Conservation (phyloP, 2,888 invertebrate genomes). For the Aphidoletes aphidimyza region DNA sequence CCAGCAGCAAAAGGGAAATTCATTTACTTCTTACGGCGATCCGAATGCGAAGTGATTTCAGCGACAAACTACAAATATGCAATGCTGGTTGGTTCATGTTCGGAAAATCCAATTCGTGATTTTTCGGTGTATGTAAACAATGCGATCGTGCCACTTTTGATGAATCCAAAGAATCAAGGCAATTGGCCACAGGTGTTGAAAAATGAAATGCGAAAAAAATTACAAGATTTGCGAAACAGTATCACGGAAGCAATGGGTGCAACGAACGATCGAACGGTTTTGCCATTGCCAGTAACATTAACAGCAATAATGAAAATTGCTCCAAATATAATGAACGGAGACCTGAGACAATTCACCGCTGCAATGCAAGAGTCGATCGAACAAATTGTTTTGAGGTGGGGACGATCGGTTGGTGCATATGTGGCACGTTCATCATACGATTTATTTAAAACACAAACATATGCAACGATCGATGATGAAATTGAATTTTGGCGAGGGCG, state of each 20-base stretch:
- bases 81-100: constrained; percentile 68
- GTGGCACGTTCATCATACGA: constrained; percentile 60
- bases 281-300: constrained; percentile 85
- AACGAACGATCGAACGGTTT: constrained; percentile 83
- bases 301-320: constrained; percentile 75
- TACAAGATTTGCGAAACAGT: constrained; percentile 75
- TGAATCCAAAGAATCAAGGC: constrained; percentile 75
- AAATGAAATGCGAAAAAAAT: constrained; percentile 77
- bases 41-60: background rate
- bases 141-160: constrained; percentile 77
- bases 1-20: background rate
- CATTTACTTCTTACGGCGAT: background rate
- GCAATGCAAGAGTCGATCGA: constrained; percentile 84
- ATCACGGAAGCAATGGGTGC: constrained; percentile 81
- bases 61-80: background rate
- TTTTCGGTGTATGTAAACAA: constrained; percentile 76
- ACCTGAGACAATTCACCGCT: constrained; percentile 71
- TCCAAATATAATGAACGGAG: constrained; percentile 66
- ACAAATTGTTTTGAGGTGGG: constrained; percentile 88
- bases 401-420: constrained; percentile 74
- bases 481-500: constrained; percentile 84
- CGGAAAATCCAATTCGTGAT: constrained; percentile 77
- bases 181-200: constrained; percentile 79
- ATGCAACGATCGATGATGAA: constrained; percentile 79
- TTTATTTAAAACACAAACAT: constrained; percentile 70